phyloP scores from a whole-genome alignment of 1,140 invertebrate species.

The Drosophila asahinai region DNA sequence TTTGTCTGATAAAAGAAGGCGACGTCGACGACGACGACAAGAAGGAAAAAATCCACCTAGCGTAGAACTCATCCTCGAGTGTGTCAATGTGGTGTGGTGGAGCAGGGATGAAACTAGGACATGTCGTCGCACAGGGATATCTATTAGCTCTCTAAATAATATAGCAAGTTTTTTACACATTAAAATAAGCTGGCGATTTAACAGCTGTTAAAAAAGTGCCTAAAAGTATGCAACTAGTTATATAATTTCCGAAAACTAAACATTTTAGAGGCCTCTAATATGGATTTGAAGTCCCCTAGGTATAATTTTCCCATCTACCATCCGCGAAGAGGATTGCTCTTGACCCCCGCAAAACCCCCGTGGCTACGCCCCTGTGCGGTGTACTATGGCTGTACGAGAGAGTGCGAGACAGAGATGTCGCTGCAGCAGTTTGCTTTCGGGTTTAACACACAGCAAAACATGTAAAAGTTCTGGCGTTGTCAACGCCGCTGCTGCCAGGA shows the following conservation, averaged over 20 bases:
- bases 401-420: conserved; percentile 40
- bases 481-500: conserved; percentile 69
- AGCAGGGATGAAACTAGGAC: conserved; percentile 8
- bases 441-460: conserved; percentile 77
- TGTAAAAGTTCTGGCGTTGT: conserved; percentile 72
- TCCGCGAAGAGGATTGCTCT: not conserved
- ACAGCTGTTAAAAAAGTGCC: too few relatives aligned
- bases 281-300: too few relatives aligned
- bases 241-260: too few relatives aligned
- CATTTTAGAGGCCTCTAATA: too few relatives aligned
- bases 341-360: not conserved
- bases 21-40: conserved; percentile 53
- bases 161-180: not conserved
- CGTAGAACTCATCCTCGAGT: conserved; percentile 47
- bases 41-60: conserved; percentile 38
- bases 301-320: not conserved
- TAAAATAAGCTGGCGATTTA: too few relatives aligned
- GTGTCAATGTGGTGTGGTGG: conserved; percentile 19
- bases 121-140: conserved; percentile 24
- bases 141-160: not conserved
- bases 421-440: conserved; percentile 77
- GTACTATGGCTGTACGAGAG: not conserved
- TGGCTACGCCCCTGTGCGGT: conserved; percentile 7
- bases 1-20: conserved; percentile 81
- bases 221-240: too few relatives aligned